Evolutionary conservation across 2,888 invertebrate genomes (phyloP), one percentile per base, ranked within the genome.

Genomic region (Trissonchulus sp.): DNA sequence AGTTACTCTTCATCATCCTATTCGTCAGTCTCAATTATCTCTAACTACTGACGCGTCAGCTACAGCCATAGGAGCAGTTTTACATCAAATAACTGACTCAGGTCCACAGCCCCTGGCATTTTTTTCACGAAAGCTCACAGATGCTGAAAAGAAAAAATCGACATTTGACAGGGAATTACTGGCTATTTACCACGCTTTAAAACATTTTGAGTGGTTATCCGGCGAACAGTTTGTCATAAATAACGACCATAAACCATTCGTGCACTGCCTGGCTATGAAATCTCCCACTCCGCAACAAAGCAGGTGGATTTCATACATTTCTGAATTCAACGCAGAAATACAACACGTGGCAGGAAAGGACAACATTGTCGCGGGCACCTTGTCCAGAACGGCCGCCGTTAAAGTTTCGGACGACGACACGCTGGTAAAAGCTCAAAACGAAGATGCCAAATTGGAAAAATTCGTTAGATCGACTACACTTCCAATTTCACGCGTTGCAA

Each of bases 41-140:
- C 71, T 69, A 69, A 69, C 71, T 35, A 69, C 71, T n/a, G 71
- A 69, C 36, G 71, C 71, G 35, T 69, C 71, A 8, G 28, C 33
- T n/a, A n/a, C 34, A 28, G 71, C 71, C 2, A n/a, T 37, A 3
- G 71, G 71, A 8, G 71, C 71, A 33, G 71, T 69, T 2, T 35
- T 69, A 15, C 71, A 69, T 33, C 71, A 69, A n/a, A n/a, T n/a
- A 36, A n/a, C n/a, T 34, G 35, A n/a, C 71, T 15, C 8, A 15
- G 37, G 37, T n/a, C n/a, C 37, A n/a, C 36, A 69, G 36, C 71
- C 71, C 23, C 71, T 69, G n/a, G 71, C 71, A 23, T 69, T 69
- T 35, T 69, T 35, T 36, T 69, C 71, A 36, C 71, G 71, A 34
- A 69, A 69, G 71, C 37, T 69, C 37, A 36, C 71, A 33, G 3